A percentile compares a stretch with the other conserved stretches of the same genome.
Conservation (phyloP, 2,113 vertebrate species). For the Chrysemys picta region DNA sequence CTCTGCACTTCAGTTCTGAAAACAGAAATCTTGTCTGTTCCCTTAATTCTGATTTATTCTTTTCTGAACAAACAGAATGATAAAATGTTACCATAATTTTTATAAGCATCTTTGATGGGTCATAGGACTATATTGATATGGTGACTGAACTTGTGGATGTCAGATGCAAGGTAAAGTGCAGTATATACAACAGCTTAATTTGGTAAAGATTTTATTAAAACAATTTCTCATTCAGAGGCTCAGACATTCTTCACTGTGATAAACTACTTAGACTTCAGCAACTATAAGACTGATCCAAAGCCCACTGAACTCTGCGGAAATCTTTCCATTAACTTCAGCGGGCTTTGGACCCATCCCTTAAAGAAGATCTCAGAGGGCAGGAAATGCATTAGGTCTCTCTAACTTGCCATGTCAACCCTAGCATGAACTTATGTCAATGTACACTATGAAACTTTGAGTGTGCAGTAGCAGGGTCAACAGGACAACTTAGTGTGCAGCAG, state of each 20-base stretch:
- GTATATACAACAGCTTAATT: conserved; percentile 1
- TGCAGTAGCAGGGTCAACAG: neutral
- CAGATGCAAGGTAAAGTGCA: conserved; percentile 33
- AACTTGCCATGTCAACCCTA: neutral
- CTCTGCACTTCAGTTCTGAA: neutral
- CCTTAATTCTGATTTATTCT: neutral
- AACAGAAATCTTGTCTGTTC: neutral
- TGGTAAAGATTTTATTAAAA: conserved; percentile 18
- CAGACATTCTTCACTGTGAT: neutral
- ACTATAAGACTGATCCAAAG: neutral
- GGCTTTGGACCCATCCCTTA: neutral
- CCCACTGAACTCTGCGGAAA: neutral
- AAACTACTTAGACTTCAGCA: neutral
- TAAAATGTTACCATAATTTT: conserved; percentile 36
- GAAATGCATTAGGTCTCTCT: neutral
- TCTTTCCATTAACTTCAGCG: neutral
- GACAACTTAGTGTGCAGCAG: neutral
- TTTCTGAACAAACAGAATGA: neutral
- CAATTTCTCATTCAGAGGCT: conserved; percentile 2
- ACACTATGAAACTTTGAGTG: neutral
- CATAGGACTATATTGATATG: conserved; percentile 60
- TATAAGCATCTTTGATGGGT: neutral
- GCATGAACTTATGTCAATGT: neutral
- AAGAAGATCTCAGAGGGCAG: neutral
- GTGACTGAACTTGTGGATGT: conserved; percentile 50